phyloP scores from a whole-genome alignment of 2,888 invertebrate species.

The Apotomis turbidana region DNA sequence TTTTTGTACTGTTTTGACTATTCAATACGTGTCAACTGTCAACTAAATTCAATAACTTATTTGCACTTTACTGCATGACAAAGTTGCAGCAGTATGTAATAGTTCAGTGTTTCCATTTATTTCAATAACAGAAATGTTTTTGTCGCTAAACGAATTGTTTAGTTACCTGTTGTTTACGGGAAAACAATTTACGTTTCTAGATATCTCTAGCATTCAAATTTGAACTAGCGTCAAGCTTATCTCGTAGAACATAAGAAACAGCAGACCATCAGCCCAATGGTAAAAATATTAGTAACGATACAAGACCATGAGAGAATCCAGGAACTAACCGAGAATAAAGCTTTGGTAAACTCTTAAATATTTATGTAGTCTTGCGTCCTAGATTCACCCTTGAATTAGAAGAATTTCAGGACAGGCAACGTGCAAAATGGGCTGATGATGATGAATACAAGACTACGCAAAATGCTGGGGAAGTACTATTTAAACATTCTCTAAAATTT shows the following conservation, averaged over 20 bases:
- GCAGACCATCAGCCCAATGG: constrained; percentile 41
- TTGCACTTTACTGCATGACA: no score
- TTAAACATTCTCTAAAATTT: constrained; percentile 36
- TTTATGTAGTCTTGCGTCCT: background rate
- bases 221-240: constrained; percentile 24
- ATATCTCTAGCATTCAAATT: background rate
- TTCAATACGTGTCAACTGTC: no score
- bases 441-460: constrained; percentile 37
- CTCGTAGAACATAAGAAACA: constrained; percentile 16
- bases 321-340: background rate
- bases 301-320: constrained; percentile 1
- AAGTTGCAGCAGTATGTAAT: no score
- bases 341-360: background rate
- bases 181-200: no score
- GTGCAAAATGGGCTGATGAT: constrained; percentile 38
- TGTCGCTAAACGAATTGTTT: no score
- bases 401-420: constrained; percentile 36
- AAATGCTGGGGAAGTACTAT: constrained; percentile 32
- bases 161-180: no score
- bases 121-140: no score
- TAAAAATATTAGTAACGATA: constrained; percentile 12
- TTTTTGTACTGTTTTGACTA: no score
- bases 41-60: no score
- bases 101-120: no score
- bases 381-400: constrained; percentile 10